These are phyloP conservation scores for Cynocephalus volans DNA, from an alignment of 2,113 vertebrate species.

Conservation along the genomic window DNA sequence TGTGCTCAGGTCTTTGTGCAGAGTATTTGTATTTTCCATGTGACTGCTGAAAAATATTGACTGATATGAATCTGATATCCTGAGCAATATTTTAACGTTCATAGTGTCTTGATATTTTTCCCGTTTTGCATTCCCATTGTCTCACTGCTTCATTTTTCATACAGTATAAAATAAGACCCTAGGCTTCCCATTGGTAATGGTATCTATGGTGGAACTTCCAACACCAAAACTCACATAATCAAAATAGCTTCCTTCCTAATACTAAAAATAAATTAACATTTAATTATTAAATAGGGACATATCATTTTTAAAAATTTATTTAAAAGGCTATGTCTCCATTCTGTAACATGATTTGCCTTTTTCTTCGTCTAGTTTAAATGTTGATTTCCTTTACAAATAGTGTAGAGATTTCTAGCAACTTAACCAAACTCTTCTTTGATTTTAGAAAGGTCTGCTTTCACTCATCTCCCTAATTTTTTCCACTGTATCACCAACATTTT, in stretches of 20 bases:
- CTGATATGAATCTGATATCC: background rate
- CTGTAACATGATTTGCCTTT: background rate
- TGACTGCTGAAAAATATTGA: background rate
- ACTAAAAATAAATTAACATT: background rate
- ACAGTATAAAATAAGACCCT: background rate
- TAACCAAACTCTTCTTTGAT: constrained; percentile 46
- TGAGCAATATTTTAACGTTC: background rate
- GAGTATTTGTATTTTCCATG: background rate
- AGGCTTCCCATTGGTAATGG: background rate
- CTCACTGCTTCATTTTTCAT: background rate
- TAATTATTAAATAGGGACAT: background rate
- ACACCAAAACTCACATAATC: background rate
- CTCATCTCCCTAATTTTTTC: background rate
- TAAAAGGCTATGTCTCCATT: background rate
- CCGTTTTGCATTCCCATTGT: background rate
- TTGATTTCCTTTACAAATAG: constrained; percentile 60
- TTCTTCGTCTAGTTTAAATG: constrained; percentile 59
- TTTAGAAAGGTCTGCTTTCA: constrained; percentile 55
- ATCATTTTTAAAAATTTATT: constrained; percentile 42
- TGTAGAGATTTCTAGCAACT: constrained; percentile 4
- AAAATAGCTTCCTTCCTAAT: constrained; percentile 2
- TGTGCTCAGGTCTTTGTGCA: background rate
- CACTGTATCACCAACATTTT: background rate
- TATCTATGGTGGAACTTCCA: background rate
- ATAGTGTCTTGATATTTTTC: background rate